Evolutionary conservation across 2,888 invertebrate genomes (phyloP).

Genomic region (Patella depressa): DNA sequence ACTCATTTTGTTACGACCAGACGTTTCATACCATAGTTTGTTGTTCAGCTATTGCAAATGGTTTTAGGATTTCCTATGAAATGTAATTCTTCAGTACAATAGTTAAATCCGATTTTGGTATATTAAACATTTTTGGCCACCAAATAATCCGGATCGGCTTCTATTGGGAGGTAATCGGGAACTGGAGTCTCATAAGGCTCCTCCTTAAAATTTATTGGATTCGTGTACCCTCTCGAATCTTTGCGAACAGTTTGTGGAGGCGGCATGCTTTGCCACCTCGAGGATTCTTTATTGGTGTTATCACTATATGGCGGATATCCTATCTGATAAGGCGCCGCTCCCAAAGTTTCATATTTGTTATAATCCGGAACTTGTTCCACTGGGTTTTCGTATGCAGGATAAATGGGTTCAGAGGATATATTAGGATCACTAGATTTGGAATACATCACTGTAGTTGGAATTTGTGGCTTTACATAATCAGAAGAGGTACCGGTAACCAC

Average conservation of each 20-base stretch:
- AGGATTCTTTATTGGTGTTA: too few species aligned
- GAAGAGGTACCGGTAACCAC: too few species aligned
- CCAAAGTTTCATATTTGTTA: background rate
- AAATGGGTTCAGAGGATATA: background rate
- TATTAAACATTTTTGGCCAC: background rate
- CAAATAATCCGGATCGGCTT: background rate
- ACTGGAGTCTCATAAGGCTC: background rate
- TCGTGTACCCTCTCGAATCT: background rate
- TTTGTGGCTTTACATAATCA: background rate
- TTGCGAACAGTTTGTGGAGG: background rate
- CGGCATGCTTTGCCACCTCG: background rate
- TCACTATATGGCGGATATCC: background rate
- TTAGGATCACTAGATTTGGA: background rate
- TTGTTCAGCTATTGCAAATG: too few species aligned
- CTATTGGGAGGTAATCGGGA: background rate
- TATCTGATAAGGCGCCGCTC: background rate
- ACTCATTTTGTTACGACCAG: too few species aligned
- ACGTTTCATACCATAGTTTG: too few species aligned
- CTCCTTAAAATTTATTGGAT: background rate
- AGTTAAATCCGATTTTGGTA: too few species aligned
- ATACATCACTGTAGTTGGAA: background rate
- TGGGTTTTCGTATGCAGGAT: background rate
- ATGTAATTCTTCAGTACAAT: too few species aligned
- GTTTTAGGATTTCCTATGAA: too few species aligned
- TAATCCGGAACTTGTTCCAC: background rate